Evolutionary conservation across 2,888 invertebrate genomes (phyloP).

Genomic region (Muschampia plurimacula): DNA sequence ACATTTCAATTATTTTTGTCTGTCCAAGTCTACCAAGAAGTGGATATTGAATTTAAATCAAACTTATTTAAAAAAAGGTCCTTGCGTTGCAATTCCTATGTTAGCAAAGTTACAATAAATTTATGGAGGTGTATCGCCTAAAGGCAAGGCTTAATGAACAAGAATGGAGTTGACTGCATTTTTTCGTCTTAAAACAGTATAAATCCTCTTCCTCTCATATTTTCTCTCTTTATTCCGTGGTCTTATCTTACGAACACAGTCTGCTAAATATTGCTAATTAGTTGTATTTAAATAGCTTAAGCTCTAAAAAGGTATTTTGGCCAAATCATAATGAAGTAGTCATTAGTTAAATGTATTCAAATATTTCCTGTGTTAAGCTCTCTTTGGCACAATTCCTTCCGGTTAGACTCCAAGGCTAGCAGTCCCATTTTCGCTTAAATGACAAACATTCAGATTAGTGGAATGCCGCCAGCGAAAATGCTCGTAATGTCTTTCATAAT

Average conservation of each 20-base stretch:
- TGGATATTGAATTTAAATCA: too few species aligned
- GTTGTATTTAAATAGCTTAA: too few species aligned
- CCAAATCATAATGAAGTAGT: constrained; percentile 8
- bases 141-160: too few species aligned
- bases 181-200: too few species aligned
- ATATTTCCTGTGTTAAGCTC: constrained; percentile 2
- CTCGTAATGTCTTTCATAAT: constrained; percentile 12
- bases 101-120: too few species aligned
- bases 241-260: background rate
- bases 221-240: background rate
- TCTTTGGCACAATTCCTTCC: constrained; percentile 21
- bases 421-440: constrained; percentile 14
- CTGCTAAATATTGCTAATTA: background rate
- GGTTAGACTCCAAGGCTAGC: constrained; percentile 1
- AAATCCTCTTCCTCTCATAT: too few species aligned
- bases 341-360: constrained; percentile 15
- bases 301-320: background rate
- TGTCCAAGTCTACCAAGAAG: too few species aligned
- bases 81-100: too few species aligned
- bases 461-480: constrained; percentile 10
- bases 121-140: too few species aligned
- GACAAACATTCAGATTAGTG: constrained; percentile 22
- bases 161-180: too few species aligned
- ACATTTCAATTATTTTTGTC: too few species aligned
- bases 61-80: too few species aligned